Percentiles rank a stretch among this genome's conserved stretches.
These are phyloP conservation scores for Apodemia duryi DNA, from an alignment of 2,888 invertebrate genomes.

Conservation along the genomic window DNA sequence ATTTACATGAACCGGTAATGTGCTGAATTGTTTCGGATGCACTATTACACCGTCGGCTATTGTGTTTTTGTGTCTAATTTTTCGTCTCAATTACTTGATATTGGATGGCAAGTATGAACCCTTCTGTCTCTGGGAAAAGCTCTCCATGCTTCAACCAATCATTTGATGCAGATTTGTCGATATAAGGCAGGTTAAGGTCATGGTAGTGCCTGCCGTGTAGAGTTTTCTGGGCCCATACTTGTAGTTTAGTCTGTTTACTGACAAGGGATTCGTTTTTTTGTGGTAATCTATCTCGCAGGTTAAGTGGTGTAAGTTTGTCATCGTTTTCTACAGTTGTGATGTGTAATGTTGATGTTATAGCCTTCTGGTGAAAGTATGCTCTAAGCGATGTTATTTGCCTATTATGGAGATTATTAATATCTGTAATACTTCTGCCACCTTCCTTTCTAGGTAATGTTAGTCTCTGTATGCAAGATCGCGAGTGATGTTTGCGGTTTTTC, in stretches of 20 bases:
- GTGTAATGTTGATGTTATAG: background rate
- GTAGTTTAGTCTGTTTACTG: background rate
- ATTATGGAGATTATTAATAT: constrained; percentile 17
- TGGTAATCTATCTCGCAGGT: background rate
- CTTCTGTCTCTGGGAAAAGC: too few relatives aligned
- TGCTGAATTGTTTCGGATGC: too few relatives aligned
- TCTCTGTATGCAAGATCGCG: constrained; percentile 25
- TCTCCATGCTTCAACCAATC: too few relatives aligned
- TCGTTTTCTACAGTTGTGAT: background rate
- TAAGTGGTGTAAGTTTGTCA: background rate
- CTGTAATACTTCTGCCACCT: constrained; percentile 26
- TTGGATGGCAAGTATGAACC: too few relatives aligned
- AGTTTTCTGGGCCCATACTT: too few relatives aligned
- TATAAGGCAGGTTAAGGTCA: too few relatives aligned
- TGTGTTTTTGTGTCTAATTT: too few relatives aligned
- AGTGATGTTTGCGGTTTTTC: constrained; percentile 29
- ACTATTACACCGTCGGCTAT: too few relatives aligned
- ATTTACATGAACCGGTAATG: too few relatives aligned
- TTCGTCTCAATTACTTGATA: too few relatives aligned
- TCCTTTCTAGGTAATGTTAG: constrained; percentile 25
- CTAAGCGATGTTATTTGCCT: constrained; percentile 5
- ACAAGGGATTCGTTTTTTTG: background rate
- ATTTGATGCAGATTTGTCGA: too few relatives aligned
- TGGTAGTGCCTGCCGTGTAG: too few relatives aligned
- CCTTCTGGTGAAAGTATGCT: background rate